Base-by-base conservation (phyloP, 2,113 vertebrate genomes). In the Nannospalax galili region DNA sequence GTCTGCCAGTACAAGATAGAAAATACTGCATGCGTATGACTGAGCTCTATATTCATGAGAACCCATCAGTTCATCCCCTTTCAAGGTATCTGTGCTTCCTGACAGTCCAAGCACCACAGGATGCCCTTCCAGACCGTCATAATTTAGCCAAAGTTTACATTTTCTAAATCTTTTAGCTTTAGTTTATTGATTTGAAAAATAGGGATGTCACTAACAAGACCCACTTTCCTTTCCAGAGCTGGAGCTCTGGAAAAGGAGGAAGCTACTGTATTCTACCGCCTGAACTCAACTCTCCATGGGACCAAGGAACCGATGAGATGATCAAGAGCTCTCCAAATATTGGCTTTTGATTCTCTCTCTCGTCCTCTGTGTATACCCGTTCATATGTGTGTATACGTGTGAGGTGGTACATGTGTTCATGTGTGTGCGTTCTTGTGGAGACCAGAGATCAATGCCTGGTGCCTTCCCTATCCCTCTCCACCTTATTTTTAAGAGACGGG, bases 141-240 rank as follows among this genome's bases (percentile, higher is more conserved):
- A 60, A 89, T 84, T 62, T 30, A n/a, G 40, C 30, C 7, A 20
- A n/a, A 28, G 62, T 17, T 86, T 32, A 72, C 37, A 20, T n/a
- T 58, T 79, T 67, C 84, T 37, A 84, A 16, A 81, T 81, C 86
- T 92, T 73, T 69, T 30, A 95, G 42, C 28, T 67, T 92, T 22
- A 22, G 2, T 67, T 88, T 96, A 37, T 93, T 84, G 73, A 45
- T 79, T 90, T 85, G 42, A 85, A 92, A 93, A 96, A 77, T n/a
- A 42, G 42, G 64, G 4, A 14, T 28, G 40, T 48, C 73, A 93
- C 75, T 64, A 69, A 60, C 24, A 24, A 96, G 64, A 73, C 10
- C 32, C 15, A 62, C 19, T 70, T 80, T 80, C 26, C 52, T 85
- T 52, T 48, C 37, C 60, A 81, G 67, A 10, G 37, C 35, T 42